A percentile compares a stretch with the other conserved stretches of the same genome.
phyloP scores from a whole-genome alignment of 1,140 invertebrate species.

The Temnothorax nylanderi region DNA sequence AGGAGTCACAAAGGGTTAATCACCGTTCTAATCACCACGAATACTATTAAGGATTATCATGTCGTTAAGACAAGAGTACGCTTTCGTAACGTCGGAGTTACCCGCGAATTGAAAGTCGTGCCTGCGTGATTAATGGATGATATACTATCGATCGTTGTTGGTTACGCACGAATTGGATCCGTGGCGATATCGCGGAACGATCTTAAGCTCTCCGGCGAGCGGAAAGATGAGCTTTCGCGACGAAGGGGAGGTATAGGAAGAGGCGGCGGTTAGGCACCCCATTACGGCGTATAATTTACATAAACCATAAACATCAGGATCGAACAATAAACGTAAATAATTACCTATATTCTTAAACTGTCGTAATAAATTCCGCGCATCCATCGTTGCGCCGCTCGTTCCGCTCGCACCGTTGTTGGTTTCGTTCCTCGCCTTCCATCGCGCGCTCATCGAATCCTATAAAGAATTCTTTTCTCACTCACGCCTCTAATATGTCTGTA shows the following conservation, averaged over 20 bases:
- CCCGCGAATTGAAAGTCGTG: constrained; percentile 36
- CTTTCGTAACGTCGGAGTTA: constrained; percentile 23
- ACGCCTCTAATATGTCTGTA: not conserved
- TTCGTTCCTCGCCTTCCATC: constrained; percentile 24
- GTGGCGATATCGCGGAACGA: constrained; percentile 35
- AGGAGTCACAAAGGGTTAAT: constrained; percentile 10
- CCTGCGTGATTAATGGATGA: constrained; percentile 33
- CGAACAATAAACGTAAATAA: constrained; percentile 79
- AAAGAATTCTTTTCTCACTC: constrained; percentile 38
- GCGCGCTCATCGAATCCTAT: not conserved
- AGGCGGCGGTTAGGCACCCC: constrained; percentile 47
- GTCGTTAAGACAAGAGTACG: not conserved
- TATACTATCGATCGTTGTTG: constrained; percentile 33
- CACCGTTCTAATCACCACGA: constrained; percentile 12
- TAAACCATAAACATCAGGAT: constrained; percentile 77
- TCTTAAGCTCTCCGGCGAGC: constrained; percentile 31
- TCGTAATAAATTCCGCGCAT: constrained; percentile 76
- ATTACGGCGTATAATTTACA: constrained; percentile 76
- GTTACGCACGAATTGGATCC: constrained; percentile 47
- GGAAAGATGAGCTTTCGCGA: constrained; percentile 61
- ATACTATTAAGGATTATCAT: constrained; percentile 23
- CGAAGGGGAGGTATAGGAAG: not conserved
- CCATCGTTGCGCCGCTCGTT: constrained; percentile 60
- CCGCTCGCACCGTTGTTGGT: constrained; percentile 26
- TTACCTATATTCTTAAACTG: constrained; percentile 78